Conservation (phyloP, 2,797 vertebrate species). For the Pristis pectinata region DNA sequence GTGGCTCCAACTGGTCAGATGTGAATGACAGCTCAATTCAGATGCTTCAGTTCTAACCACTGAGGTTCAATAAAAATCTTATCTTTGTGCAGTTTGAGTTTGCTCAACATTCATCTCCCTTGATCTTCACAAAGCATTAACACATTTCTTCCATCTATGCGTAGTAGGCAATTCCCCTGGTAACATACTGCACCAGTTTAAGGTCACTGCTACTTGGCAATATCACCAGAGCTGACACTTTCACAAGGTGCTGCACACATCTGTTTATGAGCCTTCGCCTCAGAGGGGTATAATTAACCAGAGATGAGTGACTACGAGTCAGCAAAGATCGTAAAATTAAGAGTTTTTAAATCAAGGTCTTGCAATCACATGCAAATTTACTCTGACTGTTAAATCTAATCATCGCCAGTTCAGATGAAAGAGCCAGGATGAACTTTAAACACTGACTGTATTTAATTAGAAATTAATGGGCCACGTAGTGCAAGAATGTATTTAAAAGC, state of each 20-base stretch:
- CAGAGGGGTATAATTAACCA: neutral
- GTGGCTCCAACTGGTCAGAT: too few relatives aligned
- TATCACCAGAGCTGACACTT: neutral
- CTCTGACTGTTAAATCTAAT: neutral
- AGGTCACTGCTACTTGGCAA: neutral
- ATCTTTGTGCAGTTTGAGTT: neutral
- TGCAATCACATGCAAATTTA: neutral
- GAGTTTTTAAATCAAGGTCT: neutral
- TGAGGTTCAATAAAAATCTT: too few relatives aligned
- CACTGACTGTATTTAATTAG: neutral
- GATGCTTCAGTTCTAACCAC: too few relatives aligned
- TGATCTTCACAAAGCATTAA: neutral
- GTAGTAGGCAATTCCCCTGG: neutral
- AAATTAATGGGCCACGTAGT: constrained; percentile 2
- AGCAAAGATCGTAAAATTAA: neutral
- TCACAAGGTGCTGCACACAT: neutral
- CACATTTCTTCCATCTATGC: neutral
- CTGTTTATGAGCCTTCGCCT: neutral
- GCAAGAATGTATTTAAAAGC: neutral
- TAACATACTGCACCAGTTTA: neutral
- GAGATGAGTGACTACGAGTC: neutral
- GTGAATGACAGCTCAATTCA: too few relatives aligned
- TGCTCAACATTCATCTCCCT: neutral
- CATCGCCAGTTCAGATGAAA: neutral
- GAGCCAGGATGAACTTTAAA: neutral